Percentiles rank a stretch among this genome's conserved stretches.
Evolutionary conservation across 2,113 vertebrate species (phyloP).

Genomic region (Candoia aspera): DNA sequence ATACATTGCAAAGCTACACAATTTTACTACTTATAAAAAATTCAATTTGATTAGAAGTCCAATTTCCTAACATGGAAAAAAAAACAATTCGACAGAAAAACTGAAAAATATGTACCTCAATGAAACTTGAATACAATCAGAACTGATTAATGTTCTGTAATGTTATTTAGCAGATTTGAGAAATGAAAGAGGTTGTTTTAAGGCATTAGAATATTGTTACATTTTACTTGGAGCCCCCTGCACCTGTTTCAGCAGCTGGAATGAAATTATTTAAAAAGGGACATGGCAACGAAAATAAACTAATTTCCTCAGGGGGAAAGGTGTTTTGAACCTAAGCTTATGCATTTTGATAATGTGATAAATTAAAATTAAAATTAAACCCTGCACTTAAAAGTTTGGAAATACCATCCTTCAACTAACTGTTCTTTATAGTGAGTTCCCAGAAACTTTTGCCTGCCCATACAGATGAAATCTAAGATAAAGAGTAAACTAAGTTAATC

Average conservation of each 20-base stretch:
- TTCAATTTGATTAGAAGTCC: background rate
- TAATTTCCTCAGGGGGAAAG: conserved; percentile 45
- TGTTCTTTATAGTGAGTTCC: background rate
- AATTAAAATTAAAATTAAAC: conserved; percentile 45
- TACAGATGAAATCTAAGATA: conserved; percentile 17
- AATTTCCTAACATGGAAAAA: background rate
- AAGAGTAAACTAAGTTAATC: background rate
- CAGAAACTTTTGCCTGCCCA: conserved; percentile 21
- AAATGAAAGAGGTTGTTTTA: conserved; percentile 30
- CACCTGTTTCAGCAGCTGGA: conserved; percentile 63
- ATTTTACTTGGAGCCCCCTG: conserved; percentile 57
- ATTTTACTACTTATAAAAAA: background rate
- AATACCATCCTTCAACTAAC: conserved; percentile 38
- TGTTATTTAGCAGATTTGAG: conserved; percentile 40
- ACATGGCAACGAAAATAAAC: conserved; percentile 55
- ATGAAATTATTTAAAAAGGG: conserved; percentile 62
- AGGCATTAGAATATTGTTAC: conserved; percentile 28
- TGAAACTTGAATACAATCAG: background rate
- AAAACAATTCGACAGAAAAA: background rate
- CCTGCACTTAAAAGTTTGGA: conserved; percentile 7
- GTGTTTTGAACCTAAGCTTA: conserved; percentile 63
- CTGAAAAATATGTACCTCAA: background rate
- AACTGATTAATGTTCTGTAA: conserved; percentile 22
- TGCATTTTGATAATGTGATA: conserved; percentile 44
- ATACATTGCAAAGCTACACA: background rate